Evolutionary conservation across 2,797 vertebrate species (phyloP).

Genomic region (Chiloscyllium punctatum): DNA sequence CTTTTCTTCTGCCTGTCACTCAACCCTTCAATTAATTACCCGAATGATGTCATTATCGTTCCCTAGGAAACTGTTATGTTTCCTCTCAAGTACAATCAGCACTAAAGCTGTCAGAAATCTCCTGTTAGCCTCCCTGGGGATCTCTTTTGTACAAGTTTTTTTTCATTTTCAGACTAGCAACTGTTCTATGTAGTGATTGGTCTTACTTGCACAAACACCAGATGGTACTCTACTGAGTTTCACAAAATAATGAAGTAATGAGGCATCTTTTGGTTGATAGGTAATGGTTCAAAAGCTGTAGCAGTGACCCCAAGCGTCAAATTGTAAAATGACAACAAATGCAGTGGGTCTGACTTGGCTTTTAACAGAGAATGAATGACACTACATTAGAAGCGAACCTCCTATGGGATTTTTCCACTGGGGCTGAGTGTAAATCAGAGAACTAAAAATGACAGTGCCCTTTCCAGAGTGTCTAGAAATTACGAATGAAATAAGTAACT

Average conservation of each 20-base stretch:
- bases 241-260: background rate
- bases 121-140: background rate
- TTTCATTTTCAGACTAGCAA: background rate
- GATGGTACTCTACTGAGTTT: background rate
- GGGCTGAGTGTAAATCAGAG: background rate
- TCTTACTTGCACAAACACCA: background rate
- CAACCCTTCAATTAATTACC: background rate
- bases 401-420: too few species aligned
- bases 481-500: background rate
- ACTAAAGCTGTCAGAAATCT: background rate
- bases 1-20: background rate
- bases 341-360: background rate
- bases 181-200: background rate
- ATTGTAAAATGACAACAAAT: background rate
- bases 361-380: background rate
- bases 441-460: background rate
- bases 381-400: too few species aligned
- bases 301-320: background rate
- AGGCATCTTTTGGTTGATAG: background rate
- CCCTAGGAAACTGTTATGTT: background rate
- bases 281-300: background rate
- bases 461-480: background rate
- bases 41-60: background rate
- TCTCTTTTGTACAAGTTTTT: background rate
- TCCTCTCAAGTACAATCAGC: background rate